Evolutionary conservation across 2,113 vertebrate species (phyloP).

Genomic region (Crocuta crocuta): DNA sequence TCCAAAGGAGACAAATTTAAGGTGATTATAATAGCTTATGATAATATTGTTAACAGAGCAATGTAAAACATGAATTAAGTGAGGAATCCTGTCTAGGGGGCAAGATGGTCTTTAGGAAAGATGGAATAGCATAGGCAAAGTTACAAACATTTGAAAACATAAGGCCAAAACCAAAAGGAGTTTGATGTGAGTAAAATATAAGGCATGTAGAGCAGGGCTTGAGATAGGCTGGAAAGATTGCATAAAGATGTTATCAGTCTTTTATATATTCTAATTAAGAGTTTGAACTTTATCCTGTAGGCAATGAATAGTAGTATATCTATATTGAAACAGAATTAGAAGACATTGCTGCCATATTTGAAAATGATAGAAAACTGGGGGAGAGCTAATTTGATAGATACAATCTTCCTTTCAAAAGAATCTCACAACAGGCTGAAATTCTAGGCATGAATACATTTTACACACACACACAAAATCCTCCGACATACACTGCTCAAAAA

Average conservation of each 20-base stretch:
- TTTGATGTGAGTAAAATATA: conserved; percentile 55
- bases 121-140: neutral
- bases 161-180: conserved; percentile 22
- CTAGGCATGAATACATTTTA: neutral
- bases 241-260: neutral
- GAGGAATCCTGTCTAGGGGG: neutral
- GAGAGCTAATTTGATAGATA: neutral
- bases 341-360: neutral
- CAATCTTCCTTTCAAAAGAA: conserved; percentile 51
- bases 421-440: neutral
- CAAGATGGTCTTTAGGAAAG: neutral
- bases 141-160: conserved; percentile 7
- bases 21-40: neutral
- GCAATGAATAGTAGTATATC: neutral
- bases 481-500: conserved; percentile 2
- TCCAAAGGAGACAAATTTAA: conserved; percentile 3
- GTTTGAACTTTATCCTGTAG: conserved; percentile 23
- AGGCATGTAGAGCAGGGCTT: neutral
- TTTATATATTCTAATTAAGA: neutral
- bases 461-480: neutral
- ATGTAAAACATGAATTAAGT: conserved; percentile 27
- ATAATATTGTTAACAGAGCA: conserved; percentile 12
- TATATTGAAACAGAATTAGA: conserved; percentile 47
- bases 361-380: conserved; percentile 40
- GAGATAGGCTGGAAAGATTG: conserved; percentile 10